Conservation (phyloP, 2,797 vertebrate genomes). For the Crocidura indochinensis region DNA sequence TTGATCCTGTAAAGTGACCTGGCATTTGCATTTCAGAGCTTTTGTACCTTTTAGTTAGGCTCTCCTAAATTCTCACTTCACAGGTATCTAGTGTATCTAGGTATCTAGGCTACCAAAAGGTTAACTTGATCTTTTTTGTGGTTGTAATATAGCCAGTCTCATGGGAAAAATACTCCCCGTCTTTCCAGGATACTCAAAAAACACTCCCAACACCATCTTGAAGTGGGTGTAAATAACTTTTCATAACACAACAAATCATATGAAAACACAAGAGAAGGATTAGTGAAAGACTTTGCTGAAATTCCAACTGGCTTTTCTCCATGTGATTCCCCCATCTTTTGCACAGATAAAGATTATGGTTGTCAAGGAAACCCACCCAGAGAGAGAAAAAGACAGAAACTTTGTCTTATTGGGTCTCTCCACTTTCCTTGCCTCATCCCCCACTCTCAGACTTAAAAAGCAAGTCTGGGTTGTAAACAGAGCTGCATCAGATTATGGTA, state of each 20-base stretch:
- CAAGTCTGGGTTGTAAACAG: slow-evolving; percentile 81
- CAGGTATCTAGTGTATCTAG: slow-evolving; percentile 2
- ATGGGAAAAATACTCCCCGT: neutral
- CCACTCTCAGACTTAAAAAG: slow-evolving; percentile 81
- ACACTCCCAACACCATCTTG: slow-evolving; percentile 65
- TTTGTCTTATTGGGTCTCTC: slow-evolving; percentile 87
- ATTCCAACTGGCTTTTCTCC: slow-evolving; percentile 91
- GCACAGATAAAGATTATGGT: slow-evolving; percentile 94
- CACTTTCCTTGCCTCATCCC: no score
- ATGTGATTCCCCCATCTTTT: slow-evolving; percentile 84
- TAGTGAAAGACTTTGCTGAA: slow-evolving; percentile 88
- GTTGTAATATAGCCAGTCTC: slow-evolving; percentile 46
- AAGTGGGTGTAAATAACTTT: slow-evolving; percentile 77
- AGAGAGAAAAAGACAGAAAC: slow-evolving; percentile 87
- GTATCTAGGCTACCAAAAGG: neutral
- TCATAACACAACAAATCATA: slow-evolving; percentile 78
- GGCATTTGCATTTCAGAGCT: neutral
- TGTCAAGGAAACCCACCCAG: slow-evolving; percentile 93
- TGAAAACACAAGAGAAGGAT: slow-evolving; percentile 84
- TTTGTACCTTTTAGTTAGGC: neutral
- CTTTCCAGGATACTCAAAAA: slow-evolving; percentile 75
- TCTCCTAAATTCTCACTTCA: slow-evolving; percentile 15
- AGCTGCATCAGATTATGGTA: slow-evolving; percentile 90
- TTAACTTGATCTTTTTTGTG: slow-evolving; percentile 70
- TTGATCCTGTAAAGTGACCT: neutral